Conservation (phyloP, 2,797 vertebrate genomes). For the Xiphorhynchus erythropygius region DNA sequence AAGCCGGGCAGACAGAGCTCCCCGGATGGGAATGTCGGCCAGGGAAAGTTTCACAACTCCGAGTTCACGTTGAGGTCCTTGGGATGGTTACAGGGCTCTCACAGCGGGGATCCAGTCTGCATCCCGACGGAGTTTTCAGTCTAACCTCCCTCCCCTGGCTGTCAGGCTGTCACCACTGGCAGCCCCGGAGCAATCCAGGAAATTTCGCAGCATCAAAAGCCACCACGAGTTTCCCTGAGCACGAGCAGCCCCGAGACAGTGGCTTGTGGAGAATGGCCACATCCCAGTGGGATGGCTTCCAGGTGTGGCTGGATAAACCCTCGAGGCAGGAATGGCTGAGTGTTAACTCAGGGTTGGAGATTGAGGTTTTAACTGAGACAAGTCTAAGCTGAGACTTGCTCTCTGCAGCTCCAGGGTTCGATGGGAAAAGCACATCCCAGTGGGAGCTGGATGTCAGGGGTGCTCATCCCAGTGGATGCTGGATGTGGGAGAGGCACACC, state of each 20-base stretch:
- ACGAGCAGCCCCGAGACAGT: rapidly evolving
- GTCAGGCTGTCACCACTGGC: neutral
- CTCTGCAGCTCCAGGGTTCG: neutral
- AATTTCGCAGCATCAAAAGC: neutral
- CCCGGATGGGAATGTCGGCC: neutral
- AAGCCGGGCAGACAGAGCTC: neutral
- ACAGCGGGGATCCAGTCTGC: rapidly evolving
- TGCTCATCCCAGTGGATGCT: neutral
- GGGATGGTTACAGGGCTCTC: neutral
- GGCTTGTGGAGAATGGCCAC: neutral
- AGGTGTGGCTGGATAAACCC: neutral
- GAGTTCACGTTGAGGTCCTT: neutral
- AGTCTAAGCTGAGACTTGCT: neutral
- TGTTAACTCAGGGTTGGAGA: neutral
- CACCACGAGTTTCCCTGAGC: neutral
- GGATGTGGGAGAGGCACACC: neutral
- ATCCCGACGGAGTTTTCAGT: neutral
- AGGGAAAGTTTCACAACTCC: neutral
- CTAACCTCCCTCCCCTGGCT: neutral
- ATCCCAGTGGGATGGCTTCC: neutral
- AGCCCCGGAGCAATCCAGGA: neutral
- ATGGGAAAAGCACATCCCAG: neutral
- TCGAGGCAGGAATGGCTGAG: neutral
- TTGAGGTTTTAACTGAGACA: rapidly evolving
- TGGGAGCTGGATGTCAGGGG: neutral